A percentile compares a stretch with the other conserved stretches of the same genome.
These are phyloP conservation scores for Epirrhoe tristata DNA, from an alignment of 2,888 invertebrate species.

Conservation along the genomic window DNA sequence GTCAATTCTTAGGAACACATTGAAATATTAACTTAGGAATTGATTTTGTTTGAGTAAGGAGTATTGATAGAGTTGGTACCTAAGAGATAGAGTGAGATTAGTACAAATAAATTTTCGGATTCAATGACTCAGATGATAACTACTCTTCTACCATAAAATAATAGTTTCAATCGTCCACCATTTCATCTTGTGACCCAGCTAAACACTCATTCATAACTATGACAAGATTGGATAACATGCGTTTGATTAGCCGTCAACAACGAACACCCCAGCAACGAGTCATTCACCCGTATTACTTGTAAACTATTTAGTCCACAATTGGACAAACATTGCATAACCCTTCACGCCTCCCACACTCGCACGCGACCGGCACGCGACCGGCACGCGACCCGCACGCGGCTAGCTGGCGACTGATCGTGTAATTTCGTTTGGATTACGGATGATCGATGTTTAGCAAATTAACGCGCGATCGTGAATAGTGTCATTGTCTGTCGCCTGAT, in stretches of 20 bases:
- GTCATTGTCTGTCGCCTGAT: slow-evolving; percentile 14
- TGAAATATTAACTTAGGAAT: no score
- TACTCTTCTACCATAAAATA: no score
- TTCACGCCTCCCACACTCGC: slow-evolving; percentile 27
- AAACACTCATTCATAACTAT: neutral
- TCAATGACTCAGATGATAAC: no score
- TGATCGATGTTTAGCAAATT: slow-evolving; percentile 38
- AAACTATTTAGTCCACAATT: slow-evolving; percentile 35
- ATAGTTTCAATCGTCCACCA: no score
- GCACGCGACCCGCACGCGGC: slow-evolving; percentile 30
- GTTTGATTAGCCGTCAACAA: neutral
- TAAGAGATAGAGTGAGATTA: no score
- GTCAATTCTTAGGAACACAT: no score
- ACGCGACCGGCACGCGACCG: slow-evolving; percentile 22
- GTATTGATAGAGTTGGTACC: no score
- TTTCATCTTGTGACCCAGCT: neutral
- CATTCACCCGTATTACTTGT: slow-evolving; percentile 26
- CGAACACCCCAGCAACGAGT: slow-evolving; percentile 4
- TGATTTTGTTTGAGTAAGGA: no score
- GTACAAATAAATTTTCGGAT: no score
- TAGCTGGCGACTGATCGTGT: slow-evolving; percentile 28
- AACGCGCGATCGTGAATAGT: slow-evolving; percentile 23
- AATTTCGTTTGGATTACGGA: slow-evolving; percentile 33
- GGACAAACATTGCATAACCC: slow-evolving; percentile 27
- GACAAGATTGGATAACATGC: neutral